These are phyloP conservation scores for Cebidichthys violaceus DNA, from an alignment of 2,113 vertebrate species.

Conservation along the genomic window DNA sequence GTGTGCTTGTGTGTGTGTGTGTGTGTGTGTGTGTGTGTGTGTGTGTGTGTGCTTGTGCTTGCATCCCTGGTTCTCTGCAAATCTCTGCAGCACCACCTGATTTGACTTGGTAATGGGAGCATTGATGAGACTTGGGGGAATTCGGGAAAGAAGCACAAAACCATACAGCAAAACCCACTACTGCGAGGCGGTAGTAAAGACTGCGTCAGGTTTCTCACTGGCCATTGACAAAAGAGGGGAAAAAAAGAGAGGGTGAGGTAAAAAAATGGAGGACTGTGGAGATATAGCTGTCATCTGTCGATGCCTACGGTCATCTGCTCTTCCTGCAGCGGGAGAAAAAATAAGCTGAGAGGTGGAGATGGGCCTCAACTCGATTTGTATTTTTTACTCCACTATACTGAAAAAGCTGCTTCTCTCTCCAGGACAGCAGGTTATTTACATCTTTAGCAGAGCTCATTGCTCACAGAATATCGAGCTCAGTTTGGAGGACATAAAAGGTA, in stretches of 20 bases:
- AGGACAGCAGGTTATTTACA: constrained; percentile 75
- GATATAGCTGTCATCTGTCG: constrained; percentile 81
- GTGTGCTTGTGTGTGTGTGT: constrained; percentile 70
- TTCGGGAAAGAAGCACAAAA: constrained; percentile 84
- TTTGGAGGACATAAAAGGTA: constrained; percentile 74
- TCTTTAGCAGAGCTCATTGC: constrained; percentile 77
- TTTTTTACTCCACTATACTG: constrained; percentile 52
- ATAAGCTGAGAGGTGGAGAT: constrained; percentile 62
- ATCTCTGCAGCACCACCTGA: constrained; percentile 93
- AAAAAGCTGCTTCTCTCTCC: constrained; percentile 53
- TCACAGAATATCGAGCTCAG: constrained; percentile 75
- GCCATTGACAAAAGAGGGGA: constrained; percentile 78
- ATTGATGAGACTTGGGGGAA: constrained; percentile 96
- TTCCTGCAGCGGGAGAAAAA: constrained; percentile 71
- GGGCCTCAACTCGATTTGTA: constrained; percentile 57
- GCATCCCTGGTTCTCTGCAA: constrained; percentile 57
- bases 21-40: constrained; percentile 52
- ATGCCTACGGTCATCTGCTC: constrained; percentile 70
- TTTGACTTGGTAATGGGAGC: constrained; percentile 98
- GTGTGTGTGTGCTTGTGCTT: constrained; percentile 51
- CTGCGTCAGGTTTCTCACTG: constrained; percentile 82
- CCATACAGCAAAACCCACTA: constrained; percentile 44
- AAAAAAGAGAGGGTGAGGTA: constrained; percentile 67
- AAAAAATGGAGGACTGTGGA: constrained; percentile 67
- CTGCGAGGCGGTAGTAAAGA: constrained; percentile 79